Conservation (phyloP, 2,113 vertebrate species). For the Haemorhous mexicanus region DNA sequence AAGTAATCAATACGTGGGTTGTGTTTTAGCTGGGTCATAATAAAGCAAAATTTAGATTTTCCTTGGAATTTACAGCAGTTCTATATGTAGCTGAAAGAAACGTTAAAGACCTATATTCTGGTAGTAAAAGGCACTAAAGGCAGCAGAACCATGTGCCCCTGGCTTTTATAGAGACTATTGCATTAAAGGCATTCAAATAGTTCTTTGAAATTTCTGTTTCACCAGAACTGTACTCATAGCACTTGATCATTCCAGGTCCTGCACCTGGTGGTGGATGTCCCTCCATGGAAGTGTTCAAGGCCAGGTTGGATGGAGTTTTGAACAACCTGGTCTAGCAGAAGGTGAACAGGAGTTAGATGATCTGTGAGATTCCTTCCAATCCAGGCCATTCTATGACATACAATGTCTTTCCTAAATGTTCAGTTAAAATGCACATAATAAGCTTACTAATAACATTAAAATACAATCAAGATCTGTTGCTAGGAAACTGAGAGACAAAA, state of each 20-base stretch:
- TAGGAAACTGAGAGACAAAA: slow-evolving; percentile 14
- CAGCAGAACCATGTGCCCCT: neutral
- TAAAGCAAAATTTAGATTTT: neutral
- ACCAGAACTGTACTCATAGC: neutral
- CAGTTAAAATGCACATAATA: neutral
- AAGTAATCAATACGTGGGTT: neutral
- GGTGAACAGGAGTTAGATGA: neutral
- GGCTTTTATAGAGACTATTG: neutral
- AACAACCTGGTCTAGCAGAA: neutral
- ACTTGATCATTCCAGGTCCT: neutral
- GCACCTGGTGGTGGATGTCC: neutral
- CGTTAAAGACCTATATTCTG: neutral
- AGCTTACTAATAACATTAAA: neutral
- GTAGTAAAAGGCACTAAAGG: neutral
- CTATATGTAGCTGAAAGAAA: neutral
- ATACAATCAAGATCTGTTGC: slow-evolving; percentile 2
- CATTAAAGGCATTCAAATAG: neutral
- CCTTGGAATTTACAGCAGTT: neutral
- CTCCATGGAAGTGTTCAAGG: neutral
- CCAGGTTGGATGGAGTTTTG: neutral
- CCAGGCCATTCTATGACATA: neutral
- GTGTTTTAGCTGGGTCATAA: neutral
- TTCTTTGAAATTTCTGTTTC: neutral
- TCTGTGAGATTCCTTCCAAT: neutral
- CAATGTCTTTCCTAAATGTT: neutral